Evolutionary conservation across 2,113 vertebrate species (phyloP).

Genomic region (Circaetus gallicus): DNA sequence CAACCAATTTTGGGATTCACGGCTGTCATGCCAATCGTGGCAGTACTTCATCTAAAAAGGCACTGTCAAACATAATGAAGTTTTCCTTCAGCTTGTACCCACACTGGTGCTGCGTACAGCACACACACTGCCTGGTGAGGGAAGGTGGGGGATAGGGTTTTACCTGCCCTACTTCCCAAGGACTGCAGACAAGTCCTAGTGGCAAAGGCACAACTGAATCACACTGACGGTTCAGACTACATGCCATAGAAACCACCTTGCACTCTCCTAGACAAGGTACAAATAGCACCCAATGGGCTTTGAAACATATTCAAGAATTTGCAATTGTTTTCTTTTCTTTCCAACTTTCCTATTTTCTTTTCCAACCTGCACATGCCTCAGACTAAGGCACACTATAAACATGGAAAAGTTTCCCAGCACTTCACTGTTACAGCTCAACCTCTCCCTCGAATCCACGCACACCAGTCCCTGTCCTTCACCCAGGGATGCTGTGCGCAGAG

Average conservation of each 20-base stretch:
- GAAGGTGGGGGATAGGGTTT: background rate
- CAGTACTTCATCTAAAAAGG: slow-evolving; percentile 18
- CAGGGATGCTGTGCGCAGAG: background rate
- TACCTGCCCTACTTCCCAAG: background rate
- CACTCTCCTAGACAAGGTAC: background rate
- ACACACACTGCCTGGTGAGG: background rate
- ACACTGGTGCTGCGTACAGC: background rate
- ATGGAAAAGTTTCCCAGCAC: background rate
- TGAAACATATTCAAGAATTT: background rate
- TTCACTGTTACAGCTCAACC: background rate
- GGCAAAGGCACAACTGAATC: background rate
- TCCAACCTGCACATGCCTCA: background rate
- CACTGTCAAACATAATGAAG: slow-evolving; percentile 22
- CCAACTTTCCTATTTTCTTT: background rate
- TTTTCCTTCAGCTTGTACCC: background rate
- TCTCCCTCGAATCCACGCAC: background rate
- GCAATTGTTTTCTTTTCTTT: background rate
- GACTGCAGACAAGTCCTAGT: background rate
- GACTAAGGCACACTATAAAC: background rate
- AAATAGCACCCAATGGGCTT: background rate
- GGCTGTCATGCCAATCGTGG: slow-evolving; percentile 34
- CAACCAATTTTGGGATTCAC: slow-evolving; percentile 46
- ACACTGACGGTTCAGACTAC: background rate
- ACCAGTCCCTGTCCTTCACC: background rate
- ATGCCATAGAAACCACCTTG: background rate